These are phyloP conservation scores for Sarcophaga subvicina DNA, from an alignment of 2,888 invertebrate species.

Conservation along the genomic window DNA sequence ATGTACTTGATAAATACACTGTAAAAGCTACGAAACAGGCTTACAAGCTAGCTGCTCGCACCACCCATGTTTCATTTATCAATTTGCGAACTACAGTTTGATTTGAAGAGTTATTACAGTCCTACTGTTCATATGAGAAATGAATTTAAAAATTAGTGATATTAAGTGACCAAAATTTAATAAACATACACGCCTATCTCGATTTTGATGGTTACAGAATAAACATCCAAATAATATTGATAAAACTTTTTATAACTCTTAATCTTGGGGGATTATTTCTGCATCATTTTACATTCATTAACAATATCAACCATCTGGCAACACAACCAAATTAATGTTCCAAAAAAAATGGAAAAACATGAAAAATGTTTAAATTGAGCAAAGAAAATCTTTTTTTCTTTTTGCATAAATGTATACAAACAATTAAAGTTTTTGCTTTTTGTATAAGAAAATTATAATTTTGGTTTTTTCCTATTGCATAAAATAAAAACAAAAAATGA, in stretches of 20 bases:
- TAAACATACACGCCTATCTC: no score
- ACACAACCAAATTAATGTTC: background rate
- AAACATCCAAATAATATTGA: no score
- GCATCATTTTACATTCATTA: background rate
- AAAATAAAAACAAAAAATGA: background rate
- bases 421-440: slow-evolving; percentile 39
- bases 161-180: no score
- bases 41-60: no score
- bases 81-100: no score
- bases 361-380: background rate
- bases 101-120: background rate
- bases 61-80: no score
- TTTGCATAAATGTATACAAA: slow-evolving; percentile 14
- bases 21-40: no score
- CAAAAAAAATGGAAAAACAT: background rate
- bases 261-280: background rate
- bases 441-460: slow-evolving; percentile 28
- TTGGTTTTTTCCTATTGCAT: background rate
- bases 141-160: background rate
- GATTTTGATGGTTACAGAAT: background rate
- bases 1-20: no score
- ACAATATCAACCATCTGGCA: slow-evolving; percentile 17
- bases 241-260: background rate
- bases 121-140: background rate
- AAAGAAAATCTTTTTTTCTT: background rate